Base-by-base conservation (phyloP, 2,113 vertebrate genomes). In the Plestiodon gilberti region DNA sequence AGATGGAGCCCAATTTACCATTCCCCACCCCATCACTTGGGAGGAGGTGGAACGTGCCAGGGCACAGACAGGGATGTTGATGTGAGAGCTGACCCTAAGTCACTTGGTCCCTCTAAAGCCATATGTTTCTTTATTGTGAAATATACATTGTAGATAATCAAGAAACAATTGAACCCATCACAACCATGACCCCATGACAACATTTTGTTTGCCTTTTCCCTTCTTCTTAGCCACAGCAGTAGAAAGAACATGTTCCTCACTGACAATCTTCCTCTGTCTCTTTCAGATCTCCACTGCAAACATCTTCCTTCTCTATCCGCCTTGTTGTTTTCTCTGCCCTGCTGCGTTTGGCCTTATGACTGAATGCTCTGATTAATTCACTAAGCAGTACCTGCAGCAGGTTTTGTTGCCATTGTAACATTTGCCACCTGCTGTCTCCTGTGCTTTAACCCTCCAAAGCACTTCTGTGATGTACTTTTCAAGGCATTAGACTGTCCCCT, bases 321-420 rank as follows among this genome's bases (percentile, higher is more conserved):
- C 83, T 77, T 83, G 18, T 77, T 83, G 18, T 89, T 90, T 55
- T 90, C 65, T 84, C 90, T 23, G 9, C 40, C 43, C 35, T 83
- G 52, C 17, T 83, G 78, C 64, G 87, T 82, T 75, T 5, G 7
- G 6, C 52, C 48, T 62, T 78, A 33, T 61, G 74, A 87, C 13
- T 83, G 35, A 83, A 86, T 6, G 75, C 0, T 0, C 33, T 78
- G 52, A 70, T 70, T 87, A 82, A 78, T 82, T 62, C 30, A 70
- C 59, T 43, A 35, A 0, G 38, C 62, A 89, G 18, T 20, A 40
- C n/a, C 78, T 91, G 67, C 84, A 38, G 28, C n/a, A 10, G 62
- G 15, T 38, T 85, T 61, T 78, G 64, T 30, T 77, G 5, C 48
- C 33, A 8, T 89, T 84, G n/a, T 20, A 55, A 80, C 57, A 61